Conservation (phyloP, 2,113 vertebrate species). For the Xenopus laevis region DNA sequence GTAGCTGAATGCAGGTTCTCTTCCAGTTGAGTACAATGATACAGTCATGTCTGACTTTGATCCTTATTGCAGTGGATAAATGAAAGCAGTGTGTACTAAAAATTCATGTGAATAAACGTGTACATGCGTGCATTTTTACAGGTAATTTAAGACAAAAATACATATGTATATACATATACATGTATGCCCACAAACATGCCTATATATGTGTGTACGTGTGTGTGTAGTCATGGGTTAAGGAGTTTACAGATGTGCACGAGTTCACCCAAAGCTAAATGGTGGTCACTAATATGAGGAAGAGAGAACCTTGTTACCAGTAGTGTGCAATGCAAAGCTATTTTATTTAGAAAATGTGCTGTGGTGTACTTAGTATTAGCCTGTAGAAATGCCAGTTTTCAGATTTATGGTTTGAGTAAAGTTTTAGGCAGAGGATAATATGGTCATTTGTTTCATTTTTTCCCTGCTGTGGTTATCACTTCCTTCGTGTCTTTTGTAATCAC, state of each 20-base stretch:
- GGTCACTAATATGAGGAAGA: neutral
- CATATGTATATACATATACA: neutral
- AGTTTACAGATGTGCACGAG: neutral
- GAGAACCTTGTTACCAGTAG: neutral
- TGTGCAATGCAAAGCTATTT: neutral
- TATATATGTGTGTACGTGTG: neutral
- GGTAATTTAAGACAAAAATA: neutral
- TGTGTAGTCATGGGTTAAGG: neutral
- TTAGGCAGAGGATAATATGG: neutral
- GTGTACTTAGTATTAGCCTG: neutral
- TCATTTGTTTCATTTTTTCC: neutral
- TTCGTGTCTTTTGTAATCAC: slow-evolving; percentile 3
- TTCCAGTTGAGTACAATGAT: neutral
- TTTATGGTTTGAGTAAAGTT: too few species aligned
- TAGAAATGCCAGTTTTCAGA: too few species aligned
- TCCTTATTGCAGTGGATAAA: neutral
- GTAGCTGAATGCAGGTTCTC: neutral
- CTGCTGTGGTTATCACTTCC: slow-evolving; percentile 9
- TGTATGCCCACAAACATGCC: too few species aligned
- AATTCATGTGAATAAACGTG: neutral
- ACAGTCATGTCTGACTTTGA: slow-evolving; percentile 5
- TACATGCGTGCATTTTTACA: neutral
- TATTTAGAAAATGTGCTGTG: neutral
- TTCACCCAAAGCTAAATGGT: neutral
- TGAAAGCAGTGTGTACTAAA: too few species aligned